Base-by-base conservation (phyloP, 2,113 vertebrate genomes). In the Orientallactaga bullata region DNA sequence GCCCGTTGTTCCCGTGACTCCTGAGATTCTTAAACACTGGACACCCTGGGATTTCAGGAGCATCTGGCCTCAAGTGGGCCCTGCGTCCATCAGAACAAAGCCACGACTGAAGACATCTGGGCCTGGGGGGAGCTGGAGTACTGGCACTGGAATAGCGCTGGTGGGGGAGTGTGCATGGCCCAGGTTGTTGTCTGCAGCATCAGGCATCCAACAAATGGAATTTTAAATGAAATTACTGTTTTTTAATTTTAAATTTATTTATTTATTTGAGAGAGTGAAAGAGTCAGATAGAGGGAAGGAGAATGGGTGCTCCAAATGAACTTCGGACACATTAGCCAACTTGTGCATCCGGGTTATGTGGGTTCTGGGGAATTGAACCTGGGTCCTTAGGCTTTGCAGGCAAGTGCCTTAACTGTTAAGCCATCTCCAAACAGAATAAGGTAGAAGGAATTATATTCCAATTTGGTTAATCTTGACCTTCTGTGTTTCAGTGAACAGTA, bases 81-180 rank as follows among this genome's bases (percentile, higher is more conserved):
- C 90, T 98, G 97, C 71, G 98, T 95, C 1, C 95, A 90, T 28
- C 84, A 0, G 97, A 60, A 93, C 95, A 91, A 99, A 99, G 16
- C 99, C 99, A 0, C 99, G 98, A 86, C 99, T 98, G 69, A 98
- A 97, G 21, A 98, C 97, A 2, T 98, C 97, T 0, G 97, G 97
- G n/a, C 97, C 98, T 1, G 95, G 95, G 30, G 97, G 97, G 0
- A 97, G 97, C 68, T 97, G 96, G 3, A 97, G 69, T 23, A 98
- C 97, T 0, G 96, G 87, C 32, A 97, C 96, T 0, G 96, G 89
- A 26, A 58, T 93, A 0, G 97, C 89, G 24, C 35, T 24, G 55
- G 73, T 7, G 37, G 0, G 90, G 74, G 42, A 4, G 90, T 93
- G 90, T 95, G 96, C 95, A 96, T 96, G 69, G 24, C 77, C 37